Percentiles rank a stretch among this genome's conserved stretches.
Evolutionary conservation across 2,113 vertebrate species (phyloP).

Genomic region (Castor canadensis): DNA sequence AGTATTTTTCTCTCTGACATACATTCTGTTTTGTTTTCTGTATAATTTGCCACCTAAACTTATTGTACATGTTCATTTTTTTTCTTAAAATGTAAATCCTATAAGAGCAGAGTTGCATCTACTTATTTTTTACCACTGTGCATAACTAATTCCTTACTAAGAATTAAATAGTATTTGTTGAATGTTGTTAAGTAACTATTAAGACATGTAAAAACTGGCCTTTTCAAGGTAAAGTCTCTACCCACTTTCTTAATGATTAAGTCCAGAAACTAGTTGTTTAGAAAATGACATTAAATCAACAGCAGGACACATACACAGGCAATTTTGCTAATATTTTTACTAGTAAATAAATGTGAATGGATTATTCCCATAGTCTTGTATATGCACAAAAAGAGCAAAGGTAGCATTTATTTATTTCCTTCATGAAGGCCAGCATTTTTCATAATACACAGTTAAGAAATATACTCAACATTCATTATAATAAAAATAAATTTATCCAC

Average conservation of each 20-base stretch:
- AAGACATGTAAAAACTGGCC: background rate
- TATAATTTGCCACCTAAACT: background rate
- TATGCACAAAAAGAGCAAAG: background rate
- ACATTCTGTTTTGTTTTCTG: background rate
- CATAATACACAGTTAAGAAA: background rate
- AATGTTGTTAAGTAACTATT: background rate
- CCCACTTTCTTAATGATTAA: background rate
- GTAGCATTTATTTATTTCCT: background rate
- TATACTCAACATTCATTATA: background rate
- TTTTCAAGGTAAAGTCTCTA: background rate
- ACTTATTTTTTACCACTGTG: background rate
- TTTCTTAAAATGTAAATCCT: background rate
- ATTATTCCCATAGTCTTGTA: background rate
- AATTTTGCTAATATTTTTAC: constrained; percentile 38
- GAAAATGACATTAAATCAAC: background rate
- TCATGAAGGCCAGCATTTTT: background rate
- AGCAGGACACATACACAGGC: background rate
- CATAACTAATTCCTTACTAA: background rate
- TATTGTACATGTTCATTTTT: fast-evolving
- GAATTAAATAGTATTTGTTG: background rate
- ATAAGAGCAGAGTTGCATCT: background rate
- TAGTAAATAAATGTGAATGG: background rate
- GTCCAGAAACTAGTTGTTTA: background rate
- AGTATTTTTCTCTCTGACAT: background rate
- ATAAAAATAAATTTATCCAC: background rate